Conservation (phyloP, 1,140 invertebrate species). For the Holcopasites calliopsidis region DNA sequence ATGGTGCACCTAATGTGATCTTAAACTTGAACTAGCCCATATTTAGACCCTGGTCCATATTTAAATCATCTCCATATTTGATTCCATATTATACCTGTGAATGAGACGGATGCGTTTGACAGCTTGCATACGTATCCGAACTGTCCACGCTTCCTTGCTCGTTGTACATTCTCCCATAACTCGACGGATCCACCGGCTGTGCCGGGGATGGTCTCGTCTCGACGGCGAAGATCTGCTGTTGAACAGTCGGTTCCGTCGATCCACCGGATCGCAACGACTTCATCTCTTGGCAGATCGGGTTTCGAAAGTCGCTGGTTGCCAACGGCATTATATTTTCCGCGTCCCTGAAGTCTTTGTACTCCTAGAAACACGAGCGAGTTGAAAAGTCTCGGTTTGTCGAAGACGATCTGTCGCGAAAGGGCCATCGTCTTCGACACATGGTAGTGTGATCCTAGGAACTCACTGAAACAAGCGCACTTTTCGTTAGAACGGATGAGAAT, state of each 20-base stretch:
- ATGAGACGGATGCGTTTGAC: slow-evolving; percentile 95
- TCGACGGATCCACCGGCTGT: slow-evolving; percentile 35
- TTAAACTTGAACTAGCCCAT: too few species aligned
- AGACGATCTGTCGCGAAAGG: background rate
- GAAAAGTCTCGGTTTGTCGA: slow-evolving; percentile 40
- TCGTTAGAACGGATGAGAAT: background rate
- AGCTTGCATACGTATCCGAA: slow-evolving; percentile 96
- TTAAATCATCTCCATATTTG: background rate
- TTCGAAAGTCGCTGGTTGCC: slow-evolving; percentile 88
- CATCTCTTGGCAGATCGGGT: slow-evolving; percentile 90
- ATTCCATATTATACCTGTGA: slow-evolving; percentile 83
- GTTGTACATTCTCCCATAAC: slow-evolving; percentile 79
- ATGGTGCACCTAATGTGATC: too few species aligned
- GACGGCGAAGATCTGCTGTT: slow-evolving; percentile 5
- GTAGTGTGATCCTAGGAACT: slow-evolving; percentile 9
- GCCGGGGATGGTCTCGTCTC: slow-evolving; percentile 56
- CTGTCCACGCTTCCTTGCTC: slow-evolving; percentile 89
- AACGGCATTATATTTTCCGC: slow-evolving; percentile 92
- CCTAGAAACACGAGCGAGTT: slow-evolving; percentile 80
- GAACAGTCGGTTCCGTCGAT: background rate
- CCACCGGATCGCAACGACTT: slow-evolving; percentile 78
- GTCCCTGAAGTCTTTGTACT: slow-evolving; percentile 93
- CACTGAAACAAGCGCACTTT: background rate
- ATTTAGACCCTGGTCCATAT: background rate
- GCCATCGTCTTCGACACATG: slow-evolving; percentile 1